Percentiles rank a stretch among this genome's conserved stretches.
Evolutionary conservation across 2,888 invertebrate species (phyloP).

Genomic region (Pollenia griseotomentosa): DNA sequence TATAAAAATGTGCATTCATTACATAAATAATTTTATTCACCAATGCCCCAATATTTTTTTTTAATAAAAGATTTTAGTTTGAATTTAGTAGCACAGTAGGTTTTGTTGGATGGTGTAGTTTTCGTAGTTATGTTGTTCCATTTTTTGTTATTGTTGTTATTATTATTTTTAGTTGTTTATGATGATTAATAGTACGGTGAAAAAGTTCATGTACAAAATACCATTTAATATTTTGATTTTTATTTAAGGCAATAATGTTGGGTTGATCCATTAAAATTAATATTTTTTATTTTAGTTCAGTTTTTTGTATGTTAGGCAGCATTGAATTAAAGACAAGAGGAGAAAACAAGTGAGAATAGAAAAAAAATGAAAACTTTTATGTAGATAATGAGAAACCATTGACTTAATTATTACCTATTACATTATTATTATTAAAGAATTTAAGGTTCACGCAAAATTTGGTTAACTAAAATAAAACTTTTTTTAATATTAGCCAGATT

Average conservation of each 20-base stretch:
- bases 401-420: constrained; percentile 36
- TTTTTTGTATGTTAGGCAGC: constrained; percentile 60
- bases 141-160: constrained; percentile 14
- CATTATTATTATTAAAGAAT: constrained; percentile 1
- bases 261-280: constrained; percentile 58
- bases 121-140: constrained; percentile 38
- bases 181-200: constrained; percentile 29
- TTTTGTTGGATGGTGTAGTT: constrained; percentile 47
- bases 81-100: constrained; percentile 38
- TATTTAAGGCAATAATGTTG: constrained; percentile 12
- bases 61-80: neutral
- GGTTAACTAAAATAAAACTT: neutral
- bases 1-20: constrained; percentile 64
- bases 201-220: constrained; percentile 28
- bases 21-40: constrained; percentile 67
- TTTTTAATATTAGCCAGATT: too few species aligned
- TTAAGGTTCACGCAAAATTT: constrained; percentile 32
- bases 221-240: constrained; percentile 39
- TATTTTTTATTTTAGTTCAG: constrained; percentile 36
- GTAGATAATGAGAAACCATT: constrained; percentile 48
- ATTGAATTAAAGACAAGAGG: constrained; percentile 69
- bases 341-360: constrained; percentile 55
- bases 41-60: constrained; percentile 64
- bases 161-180: constrained; percentile 24
- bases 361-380: constrained; percentile 40